Percentiles rank a stretch among this genome's conserved stretches.
Conservation (phyloP, 2,797 vertebrate species). For the Adelosebastes latens region DNA sequence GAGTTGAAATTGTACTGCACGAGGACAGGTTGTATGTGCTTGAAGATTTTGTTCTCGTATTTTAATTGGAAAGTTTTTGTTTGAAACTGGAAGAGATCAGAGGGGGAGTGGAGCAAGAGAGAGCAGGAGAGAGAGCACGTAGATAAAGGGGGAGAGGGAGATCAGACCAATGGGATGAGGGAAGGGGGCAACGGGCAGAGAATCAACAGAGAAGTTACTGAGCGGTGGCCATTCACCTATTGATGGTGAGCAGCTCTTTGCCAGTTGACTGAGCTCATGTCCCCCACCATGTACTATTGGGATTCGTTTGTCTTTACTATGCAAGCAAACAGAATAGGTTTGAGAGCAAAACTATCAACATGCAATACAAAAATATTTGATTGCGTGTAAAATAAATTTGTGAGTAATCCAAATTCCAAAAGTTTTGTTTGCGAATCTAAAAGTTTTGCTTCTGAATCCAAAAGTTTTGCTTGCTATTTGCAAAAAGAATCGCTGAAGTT, state of each 20-base stretch:
- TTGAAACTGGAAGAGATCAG: not conserved
- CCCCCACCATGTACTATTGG: not conserved
- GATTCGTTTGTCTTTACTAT: too few relatives aligned
- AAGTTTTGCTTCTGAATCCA: too few relatives aligned
- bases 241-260: constrained; percentile 41
- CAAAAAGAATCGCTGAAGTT: not conserved
- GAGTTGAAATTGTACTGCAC: not conserved
- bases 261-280: constrained; percentile 35
- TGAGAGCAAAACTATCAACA: not conserved
- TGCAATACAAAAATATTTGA: too few relatives aligned
- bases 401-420: too few relatives aligned
- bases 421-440: too few relatives aligned
- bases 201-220: constrained; percentile 47
- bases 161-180: constrained; percentile 27
- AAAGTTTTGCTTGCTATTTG: not conserved
- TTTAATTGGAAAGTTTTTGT: not conserved
- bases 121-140: not conserved
- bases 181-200: constrained; percentile 1
- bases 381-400: too few relatives aligned
- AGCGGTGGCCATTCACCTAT: constrained; percentile 51
- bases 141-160: constrained; percentile 11
- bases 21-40: not conserved
- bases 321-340: not conserved
- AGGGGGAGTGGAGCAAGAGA: not conserved
- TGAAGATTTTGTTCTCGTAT: not conserved